Base-by-base conservation (phyloP, 2,113 vertebrate genomes). In the Lasiurus cinereus region DNA sequence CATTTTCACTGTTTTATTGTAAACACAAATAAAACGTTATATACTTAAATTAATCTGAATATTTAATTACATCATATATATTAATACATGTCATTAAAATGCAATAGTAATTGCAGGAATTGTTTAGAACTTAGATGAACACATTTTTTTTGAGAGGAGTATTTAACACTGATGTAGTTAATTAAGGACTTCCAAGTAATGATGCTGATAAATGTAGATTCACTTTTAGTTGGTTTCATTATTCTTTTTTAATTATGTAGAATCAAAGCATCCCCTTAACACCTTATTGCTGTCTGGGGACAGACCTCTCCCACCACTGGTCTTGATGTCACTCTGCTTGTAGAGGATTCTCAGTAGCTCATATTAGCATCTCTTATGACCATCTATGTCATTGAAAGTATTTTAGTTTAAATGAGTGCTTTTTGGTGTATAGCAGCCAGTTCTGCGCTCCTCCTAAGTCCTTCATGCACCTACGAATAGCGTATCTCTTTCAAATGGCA, bases 401-500 rank as follows among this genome's bases (percentile, higher is more conserved):
- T 43, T 87, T 74, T 46, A 62, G 48, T 64, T 73, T 62, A 77
- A 39, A 66, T 67, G 66, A 84, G n/a, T 87, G 36, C 3, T 83
- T 83, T 66, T 19, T 59, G 48, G 11, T 54, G 22, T 22, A 64
- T 0, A 88, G n/a, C 8, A 46, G 9, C 36, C 31, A 29, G 29
- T 21, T 59, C 12, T 90, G 16, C 4, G 2, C 24, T 2, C 50
- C 16, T 1, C 59, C 22, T 31, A 31, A 3, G 46, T 52, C 5
- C 3, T 27, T 29, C 29, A 5, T 2, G 18, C 48, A 43, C 22
- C 22, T 69, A 39, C 2, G 19, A 5, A 36, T 3, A 36, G 29
- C 6, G 18, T 4, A 36, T 54, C 29, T 82, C 83, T 77, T 93
- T 96, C 24, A 93, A 97, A 97, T 39, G 77, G 76, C 85, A 92